phyloP scores from a whole-genome alignment of 2,888 invertebrate species.

The Leucoptera coffeella region DNA sequence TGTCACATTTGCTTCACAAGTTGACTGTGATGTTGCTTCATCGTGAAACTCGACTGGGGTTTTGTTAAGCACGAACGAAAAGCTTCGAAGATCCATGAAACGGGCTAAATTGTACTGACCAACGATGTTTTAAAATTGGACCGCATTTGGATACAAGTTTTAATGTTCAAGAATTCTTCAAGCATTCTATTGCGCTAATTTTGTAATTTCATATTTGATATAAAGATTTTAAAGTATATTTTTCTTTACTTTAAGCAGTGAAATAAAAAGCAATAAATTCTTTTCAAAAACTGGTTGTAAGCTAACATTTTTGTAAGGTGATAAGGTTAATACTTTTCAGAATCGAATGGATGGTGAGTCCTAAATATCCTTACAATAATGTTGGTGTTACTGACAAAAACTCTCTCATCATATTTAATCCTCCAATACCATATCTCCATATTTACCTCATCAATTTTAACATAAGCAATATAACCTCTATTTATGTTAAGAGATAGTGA shows the following conservation, averaged over 20 bases:
- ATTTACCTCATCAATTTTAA: too few relatives aligned
- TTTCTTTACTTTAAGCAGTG: too few relatives aligned
- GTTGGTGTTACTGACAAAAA: conserved; percentile 29
- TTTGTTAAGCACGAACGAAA: too few relatives aligned
- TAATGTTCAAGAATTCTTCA: conserved; percentile 21
- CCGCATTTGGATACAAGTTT: conserved; percentile 14
- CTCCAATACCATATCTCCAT: too few relatives aligned
- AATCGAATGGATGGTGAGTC: conserved; percentile 45
- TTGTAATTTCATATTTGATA: background rate
- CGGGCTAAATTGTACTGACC: conserved; percentile 11
- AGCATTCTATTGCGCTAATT: conserved; percentile 15
- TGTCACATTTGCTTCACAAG: conserved; percentile 16
- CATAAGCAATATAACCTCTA: too few relatives aligned
- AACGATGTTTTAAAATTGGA: conserved; percentile 32
- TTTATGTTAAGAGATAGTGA: too few relatives aligned
- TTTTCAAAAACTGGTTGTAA: conserved; percentile 12
- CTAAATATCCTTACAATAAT: conserved; percentile 25
- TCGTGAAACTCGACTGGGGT: too few relatives aligned
- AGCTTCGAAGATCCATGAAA: conserved; percentile 46
- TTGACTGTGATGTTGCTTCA: too few relatives aligned
- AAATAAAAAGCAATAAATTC: too few relatives aligned
- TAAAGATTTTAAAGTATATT: background rate
- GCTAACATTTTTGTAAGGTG: conserved; percentile 36
- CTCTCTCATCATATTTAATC: too few relatives aligned
- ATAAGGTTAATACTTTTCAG: conserved; percentile 35